Evolutionary conservation across 2,888 invertebrate species (phyloP), one percentile per base, ranked within the genome.

Genomic region (Volucella bombylans): DNA sequence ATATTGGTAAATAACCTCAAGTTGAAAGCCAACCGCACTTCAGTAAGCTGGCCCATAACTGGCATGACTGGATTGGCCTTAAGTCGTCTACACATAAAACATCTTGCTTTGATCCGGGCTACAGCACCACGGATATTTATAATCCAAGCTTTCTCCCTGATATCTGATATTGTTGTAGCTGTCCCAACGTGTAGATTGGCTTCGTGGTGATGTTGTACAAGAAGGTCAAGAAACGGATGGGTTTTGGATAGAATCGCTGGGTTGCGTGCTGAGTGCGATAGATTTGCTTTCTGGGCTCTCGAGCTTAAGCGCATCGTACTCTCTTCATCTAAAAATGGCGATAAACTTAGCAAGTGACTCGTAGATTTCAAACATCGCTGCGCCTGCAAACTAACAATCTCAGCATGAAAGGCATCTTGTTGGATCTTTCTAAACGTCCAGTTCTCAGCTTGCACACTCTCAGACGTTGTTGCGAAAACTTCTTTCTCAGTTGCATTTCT

Each of bases 361-460:
- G 50, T 18, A 11, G 39, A 11, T 1, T 15, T 4, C 41, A 43
- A 31, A 31, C 43, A 8, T 47, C 15, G 10, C 3, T 15, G 2
- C 0, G 18, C 10, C 10, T 14, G 38, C 10, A 64, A 11, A 11
- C 64, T 45, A 11, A 9, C 10, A 10, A 74, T 15, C 2, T 74
- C 74, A 11, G 50, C 49, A 3, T n/a, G 38, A 18, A 76, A 76
- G 2, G 39, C 55, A 1, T 55, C 73, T 38, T 55, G 18, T 43
- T 74, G 74, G 8, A 65, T 65, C 2, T 67, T 59, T 8, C 65
- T 41, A 59, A 76, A 65, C n/a, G 67, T 8, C 43, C 55, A 55
- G 12, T 54, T 3, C 61, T 49, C 43, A 47, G 18, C 81, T 2
- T 31, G 47, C 1, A 39, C 3, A 43, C 62, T 47, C 9, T 59